phyloP scores from a whole-genome alignment of 2,113 vertebrate species.

The Corvus cornix region DNA sequence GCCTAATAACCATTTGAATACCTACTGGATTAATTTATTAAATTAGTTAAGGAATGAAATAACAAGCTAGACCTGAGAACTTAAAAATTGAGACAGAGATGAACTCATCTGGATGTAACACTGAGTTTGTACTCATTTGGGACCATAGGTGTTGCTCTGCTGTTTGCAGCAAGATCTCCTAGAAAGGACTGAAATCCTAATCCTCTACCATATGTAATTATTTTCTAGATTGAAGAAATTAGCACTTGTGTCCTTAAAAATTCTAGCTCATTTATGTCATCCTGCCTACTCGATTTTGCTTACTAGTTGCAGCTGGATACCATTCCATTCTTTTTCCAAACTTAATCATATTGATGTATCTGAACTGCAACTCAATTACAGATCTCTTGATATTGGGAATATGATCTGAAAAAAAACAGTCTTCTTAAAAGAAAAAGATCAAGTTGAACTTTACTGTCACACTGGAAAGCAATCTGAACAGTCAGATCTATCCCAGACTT shows the following conservation, averaged over 20 bases:
- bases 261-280: background rate
- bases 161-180: background rate
- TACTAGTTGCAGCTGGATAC: background rate
- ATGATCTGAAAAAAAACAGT: background rate
- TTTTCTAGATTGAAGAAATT: background rate
- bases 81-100: background rate
- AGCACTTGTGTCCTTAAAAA: background rate
- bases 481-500: background rate
- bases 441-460: background rate
- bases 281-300: background rate
- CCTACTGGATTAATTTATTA: background rate
- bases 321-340: background rate
- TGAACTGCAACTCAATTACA: background rate
- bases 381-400: background rate
- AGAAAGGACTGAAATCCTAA: background rate
- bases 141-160: background rate
- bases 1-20: background rate
- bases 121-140: background rate
- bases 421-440: background rate
- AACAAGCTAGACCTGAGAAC: background rate
- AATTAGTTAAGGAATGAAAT: conserved; percentile 19
- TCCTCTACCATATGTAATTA: background rate
- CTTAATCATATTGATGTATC: background rate
- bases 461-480: background rate
- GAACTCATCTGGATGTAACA: background rate